Evolutionary conservation across 2,113 vertebrate genomes (phyloP), one percentile per base, ranked within the genome.

Genomic region (Acanthisitta chloris): DNA sequence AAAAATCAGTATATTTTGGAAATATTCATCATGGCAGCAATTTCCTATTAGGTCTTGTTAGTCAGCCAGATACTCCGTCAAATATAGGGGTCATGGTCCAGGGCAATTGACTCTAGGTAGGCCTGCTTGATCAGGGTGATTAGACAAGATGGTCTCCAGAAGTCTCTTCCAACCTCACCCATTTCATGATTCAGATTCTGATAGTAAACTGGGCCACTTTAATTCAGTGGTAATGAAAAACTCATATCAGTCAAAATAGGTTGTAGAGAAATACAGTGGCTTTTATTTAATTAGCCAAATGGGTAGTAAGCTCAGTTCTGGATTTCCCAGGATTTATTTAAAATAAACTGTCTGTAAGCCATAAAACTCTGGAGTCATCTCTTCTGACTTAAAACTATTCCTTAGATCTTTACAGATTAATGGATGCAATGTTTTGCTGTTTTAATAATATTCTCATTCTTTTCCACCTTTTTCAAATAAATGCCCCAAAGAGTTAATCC

Each of bases 81-180:
- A 61, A 94, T 70, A 33, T 7, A 49, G 7, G 6, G 8, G 7
- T 4, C 17, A 14, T 38, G 26, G 19, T 52, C 36, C 25, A 26
- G 42, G 18, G 4, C 26, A 76, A 26, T 7, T 28, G 4, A 7
- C 2, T 81, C 9, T 54, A 36, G 5, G 21, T 1, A 0, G 9
- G 9, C 58, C 17, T 69, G 17, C 16, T 65, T 38, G 13, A 65
- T 9, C 49, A 81, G 43, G 2, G 6, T 31, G 5, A 2, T 43
- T 66, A 29, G 10, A 46, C 21, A 84, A 71, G 8, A 29, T 29
- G 14, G 43, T 8, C 4, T 78, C 19, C 26, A 54, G 38, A 87
- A 38, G 15, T 26, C 2, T 7, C 25, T 85, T 49, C 21, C 26
- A 88, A 6, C 8, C 9, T 52, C 58, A 81, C 3, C 17, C 20